Evolutionary conservation across 2,888 invertebrate species (phyloP), one percentile per base, ranked within the genome.

Genomic region (Eupithecia pulchellata): DNA sequence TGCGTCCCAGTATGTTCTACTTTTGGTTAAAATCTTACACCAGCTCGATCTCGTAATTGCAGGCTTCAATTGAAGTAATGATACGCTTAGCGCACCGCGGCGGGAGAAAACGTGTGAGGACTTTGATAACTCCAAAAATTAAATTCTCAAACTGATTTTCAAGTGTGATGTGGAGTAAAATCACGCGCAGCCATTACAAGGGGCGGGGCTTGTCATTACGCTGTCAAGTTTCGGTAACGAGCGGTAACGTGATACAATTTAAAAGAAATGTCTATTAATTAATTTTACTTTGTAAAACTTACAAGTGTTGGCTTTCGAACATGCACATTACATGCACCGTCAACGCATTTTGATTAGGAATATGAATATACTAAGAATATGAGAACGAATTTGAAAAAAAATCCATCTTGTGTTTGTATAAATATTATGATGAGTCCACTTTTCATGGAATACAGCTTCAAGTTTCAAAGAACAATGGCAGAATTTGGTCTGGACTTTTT

Each of bases 161-260:
- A 87, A 86, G 91, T 90, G 90, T 88, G 87, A 91, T 90, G 89
- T 89, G 83, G 88, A 86, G 91, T 91, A 87, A 89, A 91, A 90
- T 91, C 89, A 86, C 84, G 84, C 82, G 82, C 79, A 77, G 79
- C 86, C 87, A 91, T 91, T 91, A 89, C 86, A 84, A 82, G 86
- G 85, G 91, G 91, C 90, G 91, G 84, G 83, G 77, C 79, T 87
- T 91, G 90, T 92, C 91, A 92, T 92, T 91, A 92, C 85, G 78
- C 84, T 84, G 89, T 89, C 90, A 83, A 82, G 82, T 79, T 82
- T 66, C 68, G 67, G 82, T 91, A 91, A 91, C 89, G 86, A 91
- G 90, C 82, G 75, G 78, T 78, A 82, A 75, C 77, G 74, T 74
- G 77, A 75, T 75, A 76, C 75, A 79, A 78, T 78, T 81, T 77